These are phyloP conservation scores for Octopus bimaculoides DNA, from an alignment of 1,140 invertebrate genomes.

Conservation along the genomic window DNA sequence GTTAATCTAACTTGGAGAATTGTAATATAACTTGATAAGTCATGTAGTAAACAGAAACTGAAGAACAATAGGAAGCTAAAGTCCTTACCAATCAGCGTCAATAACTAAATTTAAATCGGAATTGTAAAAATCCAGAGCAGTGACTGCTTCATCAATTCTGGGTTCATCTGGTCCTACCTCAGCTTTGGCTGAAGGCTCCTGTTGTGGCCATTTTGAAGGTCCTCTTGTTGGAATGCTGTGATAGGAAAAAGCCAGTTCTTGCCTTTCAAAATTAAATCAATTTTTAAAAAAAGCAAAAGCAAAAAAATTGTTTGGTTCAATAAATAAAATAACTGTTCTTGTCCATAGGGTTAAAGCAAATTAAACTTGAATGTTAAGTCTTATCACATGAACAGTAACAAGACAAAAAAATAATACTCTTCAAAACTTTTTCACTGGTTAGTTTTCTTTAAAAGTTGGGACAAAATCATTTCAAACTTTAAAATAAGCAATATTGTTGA, in stretches of 20 bases:
- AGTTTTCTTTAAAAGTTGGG: too few relatives aligned
- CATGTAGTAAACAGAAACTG: background rate
- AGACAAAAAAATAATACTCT: too few relatives aligned
- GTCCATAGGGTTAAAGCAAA: too few relatives aligned
- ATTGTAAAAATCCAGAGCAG: conserved; percentile 61
- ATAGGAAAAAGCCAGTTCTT: conserved; percentile 7
- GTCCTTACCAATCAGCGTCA: conserved; percentile 63
- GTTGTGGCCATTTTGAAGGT: background rate
- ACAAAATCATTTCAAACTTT: too few relatives aligned
- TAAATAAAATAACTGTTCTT: too few relatives aligned
- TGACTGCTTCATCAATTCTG: conserved; percentile 31
- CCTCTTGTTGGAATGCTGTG: conserved; percentile 4
- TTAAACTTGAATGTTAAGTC: too few relatives aligned
- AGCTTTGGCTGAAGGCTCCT: background rate
- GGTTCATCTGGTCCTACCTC: conserved; percentile 18
- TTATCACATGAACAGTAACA: too few relatives aligned
- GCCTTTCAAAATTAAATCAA: conserved; percentile 9
- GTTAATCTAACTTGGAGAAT: too few relatives aligned
- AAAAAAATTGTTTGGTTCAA: background rate
- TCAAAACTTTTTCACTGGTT: too few relatives aligned
- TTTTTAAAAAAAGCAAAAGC: background rate
- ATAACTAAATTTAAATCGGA: conserved; percentile 86
- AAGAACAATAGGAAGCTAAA: background rate
- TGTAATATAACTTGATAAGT: too few relatives aligned
- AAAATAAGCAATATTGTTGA: too few relatives aligned